Conservation (phyloP, 2,797 vertebrate species). For the Bradypodion ventrale region DNA sequence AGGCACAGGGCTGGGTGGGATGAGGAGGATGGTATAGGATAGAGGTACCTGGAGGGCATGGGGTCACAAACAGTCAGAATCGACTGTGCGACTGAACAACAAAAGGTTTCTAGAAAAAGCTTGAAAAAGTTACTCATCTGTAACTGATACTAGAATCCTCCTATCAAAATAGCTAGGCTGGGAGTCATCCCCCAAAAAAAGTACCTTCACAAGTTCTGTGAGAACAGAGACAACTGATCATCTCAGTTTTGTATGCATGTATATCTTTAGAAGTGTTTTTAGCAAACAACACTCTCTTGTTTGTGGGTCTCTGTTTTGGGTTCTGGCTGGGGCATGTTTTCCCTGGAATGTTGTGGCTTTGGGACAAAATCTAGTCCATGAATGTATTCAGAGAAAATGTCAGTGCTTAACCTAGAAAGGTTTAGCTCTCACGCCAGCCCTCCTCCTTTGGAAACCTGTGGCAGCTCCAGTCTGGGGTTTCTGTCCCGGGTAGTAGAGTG, state of each 20-base stretch:
- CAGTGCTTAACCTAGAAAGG: too few relatives aligned
- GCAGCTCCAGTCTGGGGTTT: too few relatives aligned
- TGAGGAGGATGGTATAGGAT: too few relatives aligned
- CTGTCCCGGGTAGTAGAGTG: too few relatives aligned
- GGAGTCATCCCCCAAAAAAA: not conserved
- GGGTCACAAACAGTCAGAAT: too few relatives aligned
- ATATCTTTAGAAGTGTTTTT: too few relatives aligned
- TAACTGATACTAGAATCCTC: not conserved
- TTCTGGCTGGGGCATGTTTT: not conserved
- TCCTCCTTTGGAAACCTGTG: not conserved
- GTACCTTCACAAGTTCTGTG: not conserved
- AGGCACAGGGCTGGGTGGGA: too few relatives aligned
- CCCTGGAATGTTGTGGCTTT: not conserved
- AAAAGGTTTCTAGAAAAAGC: not conserved
- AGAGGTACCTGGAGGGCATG: too few relatives aligned
- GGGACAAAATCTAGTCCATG: not conserved
- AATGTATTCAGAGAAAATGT: not conserved
- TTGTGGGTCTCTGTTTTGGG: not conserved
- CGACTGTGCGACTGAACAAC: too few relatives aligned
- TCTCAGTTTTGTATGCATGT: not conserved
- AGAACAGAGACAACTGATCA: too few relatives aligned
- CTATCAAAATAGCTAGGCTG: too few relatives aligned
- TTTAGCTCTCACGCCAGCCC: too few relatives aligned
- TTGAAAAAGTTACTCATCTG: not conserved
- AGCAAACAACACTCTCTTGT: not conserved